Conservation (phyloP, 1,140 invertebrate species). For the Ylistrum balloti region DNA sequence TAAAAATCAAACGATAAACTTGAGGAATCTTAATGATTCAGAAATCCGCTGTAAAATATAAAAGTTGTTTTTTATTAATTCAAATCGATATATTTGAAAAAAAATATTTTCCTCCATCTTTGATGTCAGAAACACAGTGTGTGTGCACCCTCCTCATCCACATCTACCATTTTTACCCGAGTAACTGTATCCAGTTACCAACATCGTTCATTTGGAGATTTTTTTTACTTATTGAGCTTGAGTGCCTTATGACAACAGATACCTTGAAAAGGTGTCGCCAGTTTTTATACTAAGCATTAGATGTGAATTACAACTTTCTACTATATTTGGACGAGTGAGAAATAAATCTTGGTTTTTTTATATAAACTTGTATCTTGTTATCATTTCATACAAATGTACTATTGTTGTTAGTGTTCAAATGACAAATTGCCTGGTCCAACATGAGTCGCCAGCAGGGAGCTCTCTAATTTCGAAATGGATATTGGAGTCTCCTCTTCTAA, state of each 20-base stretch:
- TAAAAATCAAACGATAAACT: no score
- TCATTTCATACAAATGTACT: not conserved
- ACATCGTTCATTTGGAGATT: not conserved
- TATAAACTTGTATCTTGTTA: not conserved
- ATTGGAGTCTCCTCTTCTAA: no score
- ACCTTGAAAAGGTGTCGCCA: conserved; percentile 5
- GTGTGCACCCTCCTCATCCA: not conserved
- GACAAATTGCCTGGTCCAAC: no score
- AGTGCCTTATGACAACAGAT: not conserved
- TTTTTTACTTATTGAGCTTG: conserved; percentile 14
- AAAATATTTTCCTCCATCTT: no score
- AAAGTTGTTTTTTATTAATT: no score
- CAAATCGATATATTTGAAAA: no score
- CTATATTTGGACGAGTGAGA: not conserved
- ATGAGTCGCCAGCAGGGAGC: no score
- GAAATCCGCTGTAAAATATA: not conserved
- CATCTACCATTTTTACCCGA: not conserved
- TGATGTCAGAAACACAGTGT: no score
- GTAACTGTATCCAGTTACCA: not conserved
- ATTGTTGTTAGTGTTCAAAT: no score
- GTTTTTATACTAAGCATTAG: not conserved
- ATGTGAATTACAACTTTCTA: conserved; percentile 10
- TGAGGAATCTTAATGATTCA: not conserved
- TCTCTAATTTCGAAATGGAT: no score
- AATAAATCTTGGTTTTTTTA: conserved; percentile 23